Evolutionary conservation across 2,888 invertebrate genomes (phyloP).

Genomic region (Nephrotoma appendiculata): DNA sequence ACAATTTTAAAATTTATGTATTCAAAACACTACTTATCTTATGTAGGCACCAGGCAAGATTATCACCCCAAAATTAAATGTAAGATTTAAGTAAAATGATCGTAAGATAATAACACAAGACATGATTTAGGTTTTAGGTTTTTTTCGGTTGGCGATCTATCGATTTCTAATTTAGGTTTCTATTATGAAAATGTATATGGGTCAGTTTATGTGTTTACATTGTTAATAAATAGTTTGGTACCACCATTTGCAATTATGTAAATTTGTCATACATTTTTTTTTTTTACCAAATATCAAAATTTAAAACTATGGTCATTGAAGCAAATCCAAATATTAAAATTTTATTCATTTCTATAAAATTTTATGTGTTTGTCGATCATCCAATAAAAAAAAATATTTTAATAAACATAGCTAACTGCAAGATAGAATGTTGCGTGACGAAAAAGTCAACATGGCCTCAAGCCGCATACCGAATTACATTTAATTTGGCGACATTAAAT

Average conservation of each 20-base stretch:
- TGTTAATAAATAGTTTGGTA: background rate
- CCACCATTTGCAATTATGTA: background rate
- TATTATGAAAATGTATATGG: background rate
- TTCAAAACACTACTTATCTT: background rate
- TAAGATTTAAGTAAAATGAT: background rate
- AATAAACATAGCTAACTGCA: background rate
- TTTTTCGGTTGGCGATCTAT: background rate
- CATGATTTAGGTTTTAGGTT: background rate
- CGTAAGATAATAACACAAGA: too few relatives aligned
- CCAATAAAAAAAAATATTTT: background rate
- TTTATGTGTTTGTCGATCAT: background rate
- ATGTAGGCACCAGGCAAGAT: background rate
- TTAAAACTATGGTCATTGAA: background rate
- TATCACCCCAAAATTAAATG: background rate
- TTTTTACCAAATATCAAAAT: background rate
- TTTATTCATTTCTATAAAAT: background rate
- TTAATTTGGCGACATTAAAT: background rate
- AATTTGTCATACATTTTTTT: background rate
- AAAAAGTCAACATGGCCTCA: background rate
- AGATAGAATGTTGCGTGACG: background rate
- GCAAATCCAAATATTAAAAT: background rate
- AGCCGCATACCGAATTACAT: background rate
- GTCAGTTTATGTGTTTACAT: background rate
- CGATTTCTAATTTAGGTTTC: background rate
- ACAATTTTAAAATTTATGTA: background rate